Evolutionary conservation across 2,113 vertebrate genomes (phyloP), one percentile per base, ranked within the genome.

Genomic region (Myocastor coypus): DNA sequence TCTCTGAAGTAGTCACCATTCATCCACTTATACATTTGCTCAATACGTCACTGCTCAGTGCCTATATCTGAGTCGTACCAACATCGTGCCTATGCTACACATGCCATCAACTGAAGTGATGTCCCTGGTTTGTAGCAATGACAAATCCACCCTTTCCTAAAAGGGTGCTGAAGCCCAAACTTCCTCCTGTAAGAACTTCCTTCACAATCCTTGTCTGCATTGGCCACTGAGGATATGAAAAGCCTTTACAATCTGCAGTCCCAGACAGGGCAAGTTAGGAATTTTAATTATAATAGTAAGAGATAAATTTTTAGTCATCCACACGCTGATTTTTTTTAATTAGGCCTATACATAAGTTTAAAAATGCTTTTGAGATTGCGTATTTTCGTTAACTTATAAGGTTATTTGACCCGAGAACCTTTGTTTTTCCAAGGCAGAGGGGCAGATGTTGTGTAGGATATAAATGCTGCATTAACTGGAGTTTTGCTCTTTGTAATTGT

Each of bases 331-430:
- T 85, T 68, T 46, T 13, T 17, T 8, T 63, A 22, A 17, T 46
- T 84, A 80, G 32, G 16, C n/a, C 40, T 81, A 34, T 68, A 50
- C 2, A 40, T 4, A 78, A 13, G n/a, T 92, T 73, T 57, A 5
- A 8, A 42, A 81, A 64, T 37, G 34, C 80, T 80, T 78, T 78
- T 52, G 83, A 95, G 37, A 4, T 40, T 84, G 28, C 73, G 17
- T 77, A 30, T 86, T 96, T 89, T n/a, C 75, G 52, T 90, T 81
- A 6, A 73, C 82, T 71, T 61, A 46, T 22, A 83, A 93, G 8
- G 20, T 66, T 87, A 81, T 93, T 94, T 17, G 14, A 80, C 40
- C 68, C 19, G n/a, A 63, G 34, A 37, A 73, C 78, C 24, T 88
- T 90, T 28, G 40, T 71, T 89, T 89, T 52, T 87, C 75, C 34